A percentile compares a stretch with the other conserved stretches of the same genome.
These are phyloP conservation scores for Tetraodon nigroviridis DNA, from an alignment of 2,113 vertebrate genomes.

Conservation along the genomic window DNA sequence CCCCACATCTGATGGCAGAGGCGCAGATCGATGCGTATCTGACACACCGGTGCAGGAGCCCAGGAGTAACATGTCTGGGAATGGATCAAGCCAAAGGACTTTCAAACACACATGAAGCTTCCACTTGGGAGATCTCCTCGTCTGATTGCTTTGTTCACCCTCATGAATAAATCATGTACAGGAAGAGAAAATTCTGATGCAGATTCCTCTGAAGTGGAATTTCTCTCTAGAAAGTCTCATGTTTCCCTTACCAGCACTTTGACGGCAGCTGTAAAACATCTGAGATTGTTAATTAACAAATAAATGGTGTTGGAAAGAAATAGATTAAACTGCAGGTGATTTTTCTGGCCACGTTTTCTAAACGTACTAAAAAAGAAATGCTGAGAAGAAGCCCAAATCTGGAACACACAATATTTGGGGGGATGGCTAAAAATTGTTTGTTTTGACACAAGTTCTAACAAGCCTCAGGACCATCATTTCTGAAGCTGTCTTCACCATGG, in stretches of 20 bases:
- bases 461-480: conserved; percentile 43
- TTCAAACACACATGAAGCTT: conserved; percentile 51
- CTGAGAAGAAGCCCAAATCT: conserved; percentile 4
- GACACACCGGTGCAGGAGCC: conserved; percentile 29
- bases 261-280: conserved; percentile 31
- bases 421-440: conserved; percentile 13
- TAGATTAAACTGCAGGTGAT: background rate
- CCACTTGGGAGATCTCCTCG: conserved; percentile 53
- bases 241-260: conserved; percentile 30
- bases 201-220: conserved; percentile 44
- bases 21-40: conserved; percentile 14
- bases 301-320: conserved; percentile 3
- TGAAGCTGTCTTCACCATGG: conserved; percentile 46
- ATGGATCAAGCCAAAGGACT: conserved; percentile 41
- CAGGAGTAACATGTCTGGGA: conserved; percentile 30
- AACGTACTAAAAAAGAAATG: background rate
- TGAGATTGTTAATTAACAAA: conserved; percentile 31
- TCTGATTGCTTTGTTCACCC: conserved; percentile 61
- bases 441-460: conserved; percentile 53
- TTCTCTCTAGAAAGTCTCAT: conserved; percentile 26
- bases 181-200: conserved; percentile 49
- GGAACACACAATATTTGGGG: conserved; percentile 25
- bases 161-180: conserved; percentile 66
- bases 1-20: conserved; percentile 28
- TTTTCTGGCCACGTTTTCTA: conserved; percentile 13